Base-by-base conservation (phyloP, 2,888 invertebrate genomes). In the Lottia gigantea region DNA sequence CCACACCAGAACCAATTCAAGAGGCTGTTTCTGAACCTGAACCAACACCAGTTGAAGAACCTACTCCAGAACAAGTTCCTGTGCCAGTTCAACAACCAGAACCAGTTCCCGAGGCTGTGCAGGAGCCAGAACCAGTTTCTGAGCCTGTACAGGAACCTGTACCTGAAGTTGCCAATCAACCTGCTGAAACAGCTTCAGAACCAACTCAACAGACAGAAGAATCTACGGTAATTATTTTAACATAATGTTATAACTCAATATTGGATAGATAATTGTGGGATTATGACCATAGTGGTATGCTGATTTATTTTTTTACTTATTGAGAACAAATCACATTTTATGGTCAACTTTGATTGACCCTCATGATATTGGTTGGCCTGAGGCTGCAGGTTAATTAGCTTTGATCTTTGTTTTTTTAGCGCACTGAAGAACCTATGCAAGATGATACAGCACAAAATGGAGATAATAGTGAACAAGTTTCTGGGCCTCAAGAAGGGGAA, bases 111-210 rank as follows among this genome's bases (percentile, higher is more conserved):
- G 64, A 70, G 26, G 46, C 63, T 19, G 71, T 73, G n/a, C n/a
- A 69, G 14, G 70, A 65, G 61, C 45, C 66, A 67, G 69, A 40
- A 14, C 46, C 23, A 12, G 40, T 23, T 23, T 11, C 31, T 49
- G 26, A 19, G n/a, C 16, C 46, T 47, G 65, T 69, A 45, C 47
- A 71, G 26, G 74, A 68, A 26, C 66, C 69, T 49, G 47, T 46
- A 63, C 16, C 46, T 26, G 55, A 65, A 8, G 72, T 66, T 45
- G 31, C 47, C 26, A 47, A 66, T 14, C 66, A 71, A 26, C 62
- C 69, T 62, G 87, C 82, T 40, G 82, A 61, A 26, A 16, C 67
- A 68, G 64, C 64, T 16, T 65, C 25, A 66, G 67, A 73, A 66
- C n/a, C 64, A 26, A 14, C 46, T 61, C 31, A 45, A 26, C 46